These are phyloP conservation scores for Plecotus auritus DNA, from an alignment of 2,113 vertebrate genomes.

Conservation along the genomic window DNA sequence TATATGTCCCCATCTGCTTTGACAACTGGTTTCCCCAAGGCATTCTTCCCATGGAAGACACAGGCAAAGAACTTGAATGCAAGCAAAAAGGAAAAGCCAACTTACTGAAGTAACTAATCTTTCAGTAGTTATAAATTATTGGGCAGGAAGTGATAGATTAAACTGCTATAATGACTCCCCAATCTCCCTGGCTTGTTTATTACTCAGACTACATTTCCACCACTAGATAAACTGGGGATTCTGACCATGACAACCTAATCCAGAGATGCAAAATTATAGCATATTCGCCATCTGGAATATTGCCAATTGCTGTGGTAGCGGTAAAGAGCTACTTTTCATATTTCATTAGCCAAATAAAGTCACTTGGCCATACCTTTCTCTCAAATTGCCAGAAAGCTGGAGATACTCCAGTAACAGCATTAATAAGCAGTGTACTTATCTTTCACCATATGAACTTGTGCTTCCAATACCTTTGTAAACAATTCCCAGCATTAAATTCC, in stretches of 20 bases:
- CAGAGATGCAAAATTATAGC: background rate
- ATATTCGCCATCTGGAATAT: background rate
- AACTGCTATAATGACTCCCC: background rate
- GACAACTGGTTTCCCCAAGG: background rate
- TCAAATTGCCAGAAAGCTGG: background rate
- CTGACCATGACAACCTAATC: background rate
- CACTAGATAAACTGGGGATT: background rate
- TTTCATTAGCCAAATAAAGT: background rate
- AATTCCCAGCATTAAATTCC: background rate
- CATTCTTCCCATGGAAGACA: background rate
- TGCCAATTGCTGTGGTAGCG: background rate
- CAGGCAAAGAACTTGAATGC: background rate
- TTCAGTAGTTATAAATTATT: background rate
- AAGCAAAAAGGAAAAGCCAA: background rate
- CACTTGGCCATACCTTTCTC: background rate
- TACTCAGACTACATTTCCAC: background rate
- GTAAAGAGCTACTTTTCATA: background rate
- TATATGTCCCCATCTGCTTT: background rate
- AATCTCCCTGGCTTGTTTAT: background rate
- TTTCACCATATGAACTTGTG: background rate
- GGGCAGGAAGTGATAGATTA: background rate
- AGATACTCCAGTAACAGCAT: background rate
- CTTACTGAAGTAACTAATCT: background rate
- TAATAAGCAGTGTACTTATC: background rate
- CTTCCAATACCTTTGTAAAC: background rate